Evolutionary conservation across 2,113 vertebrate genomes (phyloP).

Genomic region (Australoheros scitulus): DNA sequence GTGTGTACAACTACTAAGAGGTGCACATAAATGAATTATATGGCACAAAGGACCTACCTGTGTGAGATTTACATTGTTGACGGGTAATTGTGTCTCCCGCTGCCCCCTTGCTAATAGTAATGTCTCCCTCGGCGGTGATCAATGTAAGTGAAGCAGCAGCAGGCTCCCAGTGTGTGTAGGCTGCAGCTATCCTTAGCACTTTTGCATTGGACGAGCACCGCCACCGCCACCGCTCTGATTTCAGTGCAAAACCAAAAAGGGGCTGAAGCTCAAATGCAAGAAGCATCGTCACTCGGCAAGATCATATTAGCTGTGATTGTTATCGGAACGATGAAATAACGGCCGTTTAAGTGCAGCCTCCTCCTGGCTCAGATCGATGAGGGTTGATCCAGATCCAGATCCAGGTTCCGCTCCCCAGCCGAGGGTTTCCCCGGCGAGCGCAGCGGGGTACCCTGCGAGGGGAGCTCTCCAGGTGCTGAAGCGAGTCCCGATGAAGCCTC

Average conservation of each 20-base stretch:
- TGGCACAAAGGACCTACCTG: slow-evolving; percentile 64
- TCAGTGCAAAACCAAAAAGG: slow-evolving; percentile 55
- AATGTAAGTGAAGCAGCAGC: slow-evolving; percentile 56
- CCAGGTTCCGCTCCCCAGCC: slow-evolving; percentile 46
- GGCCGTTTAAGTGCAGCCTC: slow-evolving; percentile 15
- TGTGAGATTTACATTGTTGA: slow-evolving; percentile 67
- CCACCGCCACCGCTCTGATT: slow-evolving; percentile 35
- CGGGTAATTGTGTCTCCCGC: slow-evolving; percentile 48
- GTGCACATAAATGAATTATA: slow-evolving; percentile 2
- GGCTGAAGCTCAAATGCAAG: slow-evolving; percentile 52
- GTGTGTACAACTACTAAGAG: not conserved
- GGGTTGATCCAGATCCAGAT: slow-evolving; percentile 33
- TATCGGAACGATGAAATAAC: slow-evolving; percentile 13
- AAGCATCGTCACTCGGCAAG: slow-evolving; percentile 60
- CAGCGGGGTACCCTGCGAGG: slow-evolving; percentile 69
- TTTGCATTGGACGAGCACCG: slow-evolving; percentile 62
- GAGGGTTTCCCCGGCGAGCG: slow-evolving; percentile 74
- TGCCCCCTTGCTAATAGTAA: slow-evolving; percentile 59
- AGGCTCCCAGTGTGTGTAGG: slow-evolving; percentile 70
- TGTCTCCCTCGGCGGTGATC: slow-evolving; percentile 67
- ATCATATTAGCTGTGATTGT: slow-evolving; percentile 42
- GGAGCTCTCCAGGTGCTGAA: slow-evolving; percentile 77
- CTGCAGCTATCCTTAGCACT: slow-evolving; percentile 70
- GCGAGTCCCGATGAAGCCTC: slow-evolving; percentile 37
- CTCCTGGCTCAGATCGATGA: slow-evolving; percentile 3